phyloP scores from a whole-genome alignment of 2,113 vertebrate genomes.

The Ardeotis arabs region DNA sequence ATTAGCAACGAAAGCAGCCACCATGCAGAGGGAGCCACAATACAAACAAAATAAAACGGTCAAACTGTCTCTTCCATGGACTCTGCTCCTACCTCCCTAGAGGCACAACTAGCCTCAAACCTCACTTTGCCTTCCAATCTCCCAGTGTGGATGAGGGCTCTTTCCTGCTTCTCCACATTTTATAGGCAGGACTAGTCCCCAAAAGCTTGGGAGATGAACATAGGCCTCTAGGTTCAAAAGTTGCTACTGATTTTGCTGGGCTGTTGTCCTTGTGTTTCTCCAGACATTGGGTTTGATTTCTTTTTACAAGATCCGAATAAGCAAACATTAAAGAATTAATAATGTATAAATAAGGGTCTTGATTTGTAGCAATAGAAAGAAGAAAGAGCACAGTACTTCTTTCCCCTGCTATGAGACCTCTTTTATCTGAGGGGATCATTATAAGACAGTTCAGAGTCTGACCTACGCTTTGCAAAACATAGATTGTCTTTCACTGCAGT shows the following conservation, averaged over 20 bases:
- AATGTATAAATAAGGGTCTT: not conserved
- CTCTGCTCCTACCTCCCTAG: not conserved
- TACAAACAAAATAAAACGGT: not conserved
- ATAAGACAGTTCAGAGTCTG: not conserved
- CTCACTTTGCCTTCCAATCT: not conserved
- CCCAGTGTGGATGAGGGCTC: not conserved
- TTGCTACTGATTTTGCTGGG: not conserved
- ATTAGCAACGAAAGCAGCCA: not conserved
- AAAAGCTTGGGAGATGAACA: not conserved
- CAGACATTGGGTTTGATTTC: not conserved
- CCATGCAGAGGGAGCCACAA: rapidly evolving
- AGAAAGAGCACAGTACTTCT: not conserved
- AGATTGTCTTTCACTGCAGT: not conserved
- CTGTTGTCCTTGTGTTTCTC: not conserved
- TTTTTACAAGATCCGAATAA: not conserved
- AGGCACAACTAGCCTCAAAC: not conserved
- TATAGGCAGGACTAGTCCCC: not conserved
- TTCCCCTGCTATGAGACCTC: not conserved
- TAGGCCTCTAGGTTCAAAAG: not conserved
- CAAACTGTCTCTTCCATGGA: not conserved
- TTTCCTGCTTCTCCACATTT: not conserved
- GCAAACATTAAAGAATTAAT: not conserved
- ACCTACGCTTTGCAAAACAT: not conserved
- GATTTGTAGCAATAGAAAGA: not conserved
- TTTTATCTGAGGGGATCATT: not conserved